Evolutionary conservation across 2,888 invertebrate species (phyloP), one percentile per base, ranked within the genome.

Genomic region (Ischnura elegans): DNA sequence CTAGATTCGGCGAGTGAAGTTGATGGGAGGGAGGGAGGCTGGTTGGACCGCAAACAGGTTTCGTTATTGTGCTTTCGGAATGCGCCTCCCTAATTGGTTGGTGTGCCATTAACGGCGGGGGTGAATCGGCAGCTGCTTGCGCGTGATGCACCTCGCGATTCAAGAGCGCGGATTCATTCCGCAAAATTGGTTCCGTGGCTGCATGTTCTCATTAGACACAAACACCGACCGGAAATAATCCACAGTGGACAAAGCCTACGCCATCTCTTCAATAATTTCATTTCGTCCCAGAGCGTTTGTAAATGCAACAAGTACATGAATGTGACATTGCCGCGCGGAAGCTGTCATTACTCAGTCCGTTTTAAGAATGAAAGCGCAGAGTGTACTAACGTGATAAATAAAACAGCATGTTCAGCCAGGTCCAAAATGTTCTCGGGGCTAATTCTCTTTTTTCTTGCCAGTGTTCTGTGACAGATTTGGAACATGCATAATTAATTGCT

Each of bases 51-150:
- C 8, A n/a, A 76, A 36, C 13, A 29, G 29, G 29, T 36, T 10
- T 76, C 76, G 76, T 13, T 2, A 36, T 76, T 36, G 29, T 36
- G 8, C 29, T 25, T 21, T 2, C 61, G 61, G 61, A 61, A 76
- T 36, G 16, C 36, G 6, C 76, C 16, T 36, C 29, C 29, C 29
- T 76, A 76, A 76, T 76, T 76, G 76, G 76, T 76, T 13, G 29
- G 16, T 13, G 76, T 13, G 76, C 36, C 36, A 76, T 76, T 36
- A 76, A 76, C 2, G 36, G 10, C 16, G 76, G 10, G n/a, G 36
- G 29, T 76, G 76, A 76, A 76, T 36, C 36, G 76, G 29, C 76
- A 76, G n/a, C 76, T 76, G 76, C 29, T 76, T 76, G 36, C 76
- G 76, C 16, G 0, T 16, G 36, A 76, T 76, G n/a, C n/a, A n/a